These are phyloP conservation scores for Malurus melanocephalus DNA, from an alignment of 2,113 vertebrate genomes.

Conservation along the genomic window DNA sequence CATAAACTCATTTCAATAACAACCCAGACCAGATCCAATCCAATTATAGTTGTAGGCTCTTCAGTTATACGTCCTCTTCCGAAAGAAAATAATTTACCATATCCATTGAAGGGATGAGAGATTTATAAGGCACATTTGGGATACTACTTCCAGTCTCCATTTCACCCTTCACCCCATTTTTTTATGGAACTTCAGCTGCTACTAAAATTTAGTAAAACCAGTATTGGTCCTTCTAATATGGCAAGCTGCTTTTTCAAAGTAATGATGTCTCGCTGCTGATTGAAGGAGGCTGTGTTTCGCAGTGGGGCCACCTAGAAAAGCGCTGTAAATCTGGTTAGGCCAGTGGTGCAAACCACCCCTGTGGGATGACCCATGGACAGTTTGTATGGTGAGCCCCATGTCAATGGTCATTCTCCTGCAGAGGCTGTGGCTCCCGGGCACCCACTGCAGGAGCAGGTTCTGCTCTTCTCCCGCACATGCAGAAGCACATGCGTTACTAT, in stretches of 20 bases:
- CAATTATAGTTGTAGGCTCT: background rate
- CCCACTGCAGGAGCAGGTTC: background rate
- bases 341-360: background rate
- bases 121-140: background rate
- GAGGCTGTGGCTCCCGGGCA: background rate
- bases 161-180: background rate
- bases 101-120: background rate
- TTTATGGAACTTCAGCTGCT: background rate
- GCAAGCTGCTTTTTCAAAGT: background rate
- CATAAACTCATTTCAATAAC: background rate
- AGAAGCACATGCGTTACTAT: background rate
- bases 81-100: background rate
- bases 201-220: background rate
- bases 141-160: background rate
- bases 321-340: rapidly evolving
- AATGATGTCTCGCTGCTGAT: background rate
- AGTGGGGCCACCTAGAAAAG: rapidly evolving
- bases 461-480: background rate
- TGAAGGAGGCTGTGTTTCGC: background rate
- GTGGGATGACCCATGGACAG: background rate
- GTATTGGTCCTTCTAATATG: rapidly evolving
- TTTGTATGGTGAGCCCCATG: background rate
- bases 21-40: background rate
- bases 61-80: rapidly evolving
- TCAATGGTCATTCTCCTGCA: background rate